Evolutionary conservation across 1,140 invertebrate species (phyloP).

Genomic region (Oppia nitens): DNA sequence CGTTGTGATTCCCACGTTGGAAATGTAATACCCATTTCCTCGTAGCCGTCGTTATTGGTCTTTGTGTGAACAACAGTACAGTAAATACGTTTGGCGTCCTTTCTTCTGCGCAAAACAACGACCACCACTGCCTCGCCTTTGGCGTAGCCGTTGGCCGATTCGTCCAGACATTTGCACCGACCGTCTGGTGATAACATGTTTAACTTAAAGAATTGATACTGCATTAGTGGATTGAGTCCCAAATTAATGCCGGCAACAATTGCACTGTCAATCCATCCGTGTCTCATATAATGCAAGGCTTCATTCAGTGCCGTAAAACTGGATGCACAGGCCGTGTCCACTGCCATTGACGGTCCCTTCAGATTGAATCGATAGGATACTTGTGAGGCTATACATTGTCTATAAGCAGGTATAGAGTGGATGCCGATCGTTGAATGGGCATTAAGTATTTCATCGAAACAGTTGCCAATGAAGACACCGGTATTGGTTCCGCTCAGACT

Average conservation of each 20-base stretch:
- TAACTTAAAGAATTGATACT: constrained; percentile 54
- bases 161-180: constrained; percentile 19
- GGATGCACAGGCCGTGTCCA: constrained; percentile 71
- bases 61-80: constrained; percentile 49
- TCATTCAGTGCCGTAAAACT: constrained; percentile 3
- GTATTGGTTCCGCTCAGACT: constrained; percentile 43
- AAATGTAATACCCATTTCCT: constrained; percentile 65
- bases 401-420: constrained; percentile 62
- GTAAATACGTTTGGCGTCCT: constrained; percentile 33
- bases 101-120: constrained; percentile 33
- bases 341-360: constrained; percentile 64
- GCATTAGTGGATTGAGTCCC: constrained; percentile 61
- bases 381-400: constrained; percentile 88
- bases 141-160: constrained; percentile 16
- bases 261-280: constrained; percentile 37
- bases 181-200: constrained; percentile 17
- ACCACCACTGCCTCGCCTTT: constrained; percentile 32
- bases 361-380: constrained; percentile 89
- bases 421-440: constrained; percentile 1
- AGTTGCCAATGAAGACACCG: constrained; percentile 77
- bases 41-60: constrained; percentile 75
- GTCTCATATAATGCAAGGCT: constrained; percentile 6
- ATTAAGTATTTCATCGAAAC: constrained; percentile 25
- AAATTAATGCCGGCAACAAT: constrained; percentile 73
- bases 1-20: constrained; percentile 73